phyloP scores from a whole-genome alignment of 2,888 invertebrate genomes.

The Dione vanillae region DNA sequence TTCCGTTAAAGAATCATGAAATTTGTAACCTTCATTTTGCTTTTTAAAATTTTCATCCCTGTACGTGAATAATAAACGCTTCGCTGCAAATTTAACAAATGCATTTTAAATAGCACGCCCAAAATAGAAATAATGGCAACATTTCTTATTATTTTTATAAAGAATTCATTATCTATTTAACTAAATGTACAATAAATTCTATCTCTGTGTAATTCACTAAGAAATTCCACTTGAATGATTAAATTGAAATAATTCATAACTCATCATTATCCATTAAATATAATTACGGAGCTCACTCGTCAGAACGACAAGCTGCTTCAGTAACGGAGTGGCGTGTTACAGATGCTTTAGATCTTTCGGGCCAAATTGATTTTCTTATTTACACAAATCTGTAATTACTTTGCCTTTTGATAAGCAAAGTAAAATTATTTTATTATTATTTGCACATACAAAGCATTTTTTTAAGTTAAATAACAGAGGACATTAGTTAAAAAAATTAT shows the following conservation, averaged over 20 bases:
- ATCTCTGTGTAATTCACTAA: not conserved
- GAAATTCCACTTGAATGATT: not conserved
- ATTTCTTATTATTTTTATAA: not conserved
- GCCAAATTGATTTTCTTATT: not conserved
- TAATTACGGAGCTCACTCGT: constrained; percentile 6
- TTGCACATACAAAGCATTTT: too few species aligned
- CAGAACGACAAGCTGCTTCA: not conserved
- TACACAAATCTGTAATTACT: not conserved
- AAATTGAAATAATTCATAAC: constrained; percentile 9
- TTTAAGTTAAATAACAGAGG: too few species aligned
- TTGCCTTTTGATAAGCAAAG: not conserved
- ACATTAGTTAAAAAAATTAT: too few species aligned
- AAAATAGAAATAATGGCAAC: too few species aligned
- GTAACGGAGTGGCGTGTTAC: not conserved
- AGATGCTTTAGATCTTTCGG: not conserved
- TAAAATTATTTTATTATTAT: too few species aligned
- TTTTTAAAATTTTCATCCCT: not conserved
- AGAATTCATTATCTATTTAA: not conserved
- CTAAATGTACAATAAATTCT: not conserved
- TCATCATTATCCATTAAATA: not conserved
- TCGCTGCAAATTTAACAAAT: constrained; percentile 13
- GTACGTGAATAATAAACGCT: constrained; percentile 12
- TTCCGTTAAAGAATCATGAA: constrained; percentile 12
- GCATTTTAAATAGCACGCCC: not conserved
- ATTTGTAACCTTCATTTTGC: not conserved